Conservation (phyloP, 2,113 vertebrate genomes). For the Myotis brandtii region DNA sequence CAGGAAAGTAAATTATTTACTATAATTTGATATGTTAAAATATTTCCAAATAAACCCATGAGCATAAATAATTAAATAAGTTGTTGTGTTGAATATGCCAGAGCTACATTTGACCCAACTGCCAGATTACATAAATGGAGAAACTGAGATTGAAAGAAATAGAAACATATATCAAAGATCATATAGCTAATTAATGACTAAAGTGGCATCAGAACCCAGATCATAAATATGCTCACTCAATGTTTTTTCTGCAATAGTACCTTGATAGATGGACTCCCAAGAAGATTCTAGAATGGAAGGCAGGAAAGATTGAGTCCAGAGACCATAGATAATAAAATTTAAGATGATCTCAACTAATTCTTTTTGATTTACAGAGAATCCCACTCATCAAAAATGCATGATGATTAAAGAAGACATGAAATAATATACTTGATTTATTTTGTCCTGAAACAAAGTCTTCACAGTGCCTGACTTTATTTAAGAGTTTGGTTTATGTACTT, state of each 20-base stretch:
- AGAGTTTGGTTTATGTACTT: conserved; percentile 25
- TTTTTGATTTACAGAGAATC: conserved; percentile 5
- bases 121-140: neutral
- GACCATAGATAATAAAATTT: neutral
- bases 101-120: neutral
- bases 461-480: neutral
- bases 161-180: neutral
- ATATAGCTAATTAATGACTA: neutral
- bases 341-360: neutral
- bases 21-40: neutral
- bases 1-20: neutral
- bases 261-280: neutral
- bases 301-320: neutral
- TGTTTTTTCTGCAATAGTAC: neutral
- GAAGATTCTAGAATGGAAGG: neutral
- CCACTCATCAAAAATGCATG: conserved; percentile 46
- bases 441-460: conserved; percentile 24
- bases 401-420: neutral
- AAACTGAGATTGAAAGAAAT: neutral
- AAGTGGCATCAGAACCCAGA: neutral
- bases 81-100: neutral
- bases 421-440: conserved; percentile 48
- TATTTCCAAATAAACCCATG: neutral
- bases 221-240: neutral
- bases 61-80: neutral